Evolutionary conservation across 2,113 vertebrate genomes (phyloP), one percentile per base, ranked within the genome.

Genomic region (Podarcis raffonei): DNA sequence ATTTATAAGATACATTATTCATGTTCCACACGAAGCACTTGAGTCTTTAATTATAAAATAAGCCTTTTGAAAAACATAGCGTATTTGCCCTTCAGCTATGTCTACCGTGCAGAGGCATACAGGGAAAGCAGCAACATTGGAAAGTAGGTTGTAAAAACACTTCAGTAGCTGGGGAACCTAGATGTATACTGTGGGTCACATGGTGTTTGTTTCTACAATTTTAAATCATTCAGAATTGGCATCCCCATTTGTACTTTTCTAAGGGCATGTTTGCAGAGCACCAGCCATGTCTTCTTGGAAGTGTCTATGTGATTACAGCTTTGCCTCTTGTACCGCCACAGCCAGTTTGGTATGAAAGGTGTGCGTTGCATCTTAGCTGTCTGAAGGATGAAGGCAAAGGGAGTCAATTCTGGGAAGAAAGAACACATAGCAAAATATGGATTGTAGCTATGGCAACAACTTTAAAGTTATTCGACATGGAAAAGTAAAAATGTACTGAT

Each of bases 21-120:
- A 32, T 86, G 1, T 88, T 92, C 18, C 71, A 20, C 85, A 81
- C 66, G 81, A 89, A 76, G 32, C 48, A 87, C 59, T 85, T 30
- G 15, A 88, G 82, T 89, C 20, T 69, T 90, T 92, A 89, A 80
- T 87, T 93, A 48, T 80, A 90, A 92, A 89, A 84, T 81, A 91
- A 94, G 0, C 0, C 81, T 91, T 81, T 92, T 85, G 84, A 90
- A 92, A 93, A 90, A 69, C 75, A 23, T 25, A 82, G 65, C 68
- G 88, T 87, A 75, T 89, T 87, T 94, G 85, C 37, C 53, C 89
- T 94, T 81, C 89, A 89, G 76, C 4, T 48, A 89, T n/a, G 32
- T 81, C 74, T 92, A 57, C 57, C 6, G 78, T 91, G 77, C 76
- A 76, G 87, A 85, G 85, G 23, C 68, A 83, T 22, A 32, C 22